Base-by-base conservation (phyloP, 2,797 vertebrate genomes). In the Phrynocephalus forsythii region DNA sequence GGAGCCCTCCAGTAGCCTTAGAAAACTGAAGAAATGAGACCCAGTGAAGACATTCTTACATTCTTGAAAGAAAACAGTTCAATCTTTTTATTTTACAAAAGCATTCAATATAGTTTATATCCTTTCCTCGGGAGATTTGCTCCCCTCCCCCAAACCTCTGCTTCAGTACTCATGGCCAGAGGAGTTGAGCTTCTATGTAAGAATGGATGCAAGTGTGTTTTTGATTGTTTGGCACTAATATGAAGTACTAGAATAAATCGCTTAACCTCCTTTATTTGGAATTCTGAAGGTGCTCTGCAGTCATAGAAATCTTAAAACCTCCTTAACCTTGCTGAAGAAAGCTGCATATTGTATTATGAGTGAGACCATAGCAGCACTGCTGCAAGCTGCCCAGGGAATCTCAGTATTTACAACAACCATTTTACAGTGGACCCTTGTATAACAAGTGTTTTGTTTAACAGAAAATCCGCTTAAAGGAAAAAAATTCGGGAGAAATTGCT, bases 241-340 rank as follows among this genome's bases (percentile, higher is more conserved):
- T 56, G 60, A 77, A 67, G 50, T 68, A 77, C 68, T n/a, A 69
- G n/a, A 73, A 72, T 44, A 82, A 50, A 38, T 16, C 20, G 63
- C 13, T 38, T n/a, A 83, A 22, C 38, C 73, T 22, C 5, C 8
- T 4, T 69, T 30, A 4, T 86, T 56, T 60, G 79, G 8, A 85
- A 24, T 77, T 87, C 60, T 77, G 15, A 60, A 77, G 60, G 44
- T 22, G 38, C 44, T 44, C 7, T 82, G 73, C 6, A 6, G 48
- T 83, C 20, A 68, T 11, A 69, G 50, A 87, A 87, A 85, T 8
- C 13, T 83, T 83, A 68, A 60, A 76, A 9, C 26, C 44, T 68
- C 16, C 44, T 50, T 68, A 38, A 76, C 10, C 83, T 66, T 67
- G 67, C 73, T n/a, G 15, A 67, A 77, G 30, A 77, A 56, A 38